A percentile compares a stretch with the other conserved stretches of the same genome.
phyloP scores from a whole-genome alignment of 2,888 invertebrate species.

The Girardia tigrina region DNA sequence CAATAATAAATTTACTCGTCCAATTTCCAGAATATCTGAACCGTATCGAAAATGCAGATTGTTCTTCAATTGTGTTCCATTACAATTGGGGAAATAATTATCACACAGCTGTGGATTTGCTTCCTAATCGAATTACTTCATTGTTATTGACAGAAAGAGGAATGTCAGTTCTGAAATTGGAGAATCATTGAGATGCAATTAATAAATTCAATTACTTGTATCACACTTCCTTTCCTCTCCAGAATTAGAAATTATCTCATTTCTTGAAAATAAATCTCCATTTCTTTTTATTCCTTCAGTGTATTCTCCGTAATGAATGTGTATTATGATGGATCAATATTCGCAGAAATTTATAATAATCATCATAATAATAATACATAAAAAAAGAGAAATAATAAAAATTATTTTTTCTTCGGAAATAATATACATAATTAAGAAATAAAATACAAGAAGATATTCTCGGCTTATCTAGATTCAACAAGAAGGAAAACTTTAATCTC shows the following conservation, averaged over 20 bases:
- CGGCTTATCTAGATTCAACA: no score
- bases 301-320: no score
- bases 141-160: conserved; percentile 20
- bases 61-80: background rate
- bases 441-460: no score
- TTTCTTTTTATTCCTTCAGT: background rate
- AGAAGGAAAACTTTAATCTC: no score
- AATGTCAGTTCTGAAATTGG: conserved; percentile 14
- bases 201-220: conserved; percentile 23
- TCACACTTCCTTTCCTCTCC: conserved; percentile 23
- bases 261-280: background rate
- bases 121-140: conserved; percentile 19
- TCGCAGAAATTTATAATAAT: no score
- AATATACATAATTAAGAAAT: no score
- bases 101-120: conserved; percentile 5
- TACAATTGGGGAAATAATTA: background rate
- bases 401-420: no score
- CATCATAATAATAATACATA: no score
- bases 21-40: background rate
- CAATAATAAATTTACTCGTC: background rate
- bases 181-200: conserved; percentile 8
- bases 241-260: conserved; percentile 6
- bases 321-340: no score
- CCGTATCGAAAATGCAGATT: conserved; percentile 8
- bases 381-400: no score